Evolutionary conservation across 2,113 vertebrate species (phyloP).

Genomic region (Alectura lathami): DNA sequence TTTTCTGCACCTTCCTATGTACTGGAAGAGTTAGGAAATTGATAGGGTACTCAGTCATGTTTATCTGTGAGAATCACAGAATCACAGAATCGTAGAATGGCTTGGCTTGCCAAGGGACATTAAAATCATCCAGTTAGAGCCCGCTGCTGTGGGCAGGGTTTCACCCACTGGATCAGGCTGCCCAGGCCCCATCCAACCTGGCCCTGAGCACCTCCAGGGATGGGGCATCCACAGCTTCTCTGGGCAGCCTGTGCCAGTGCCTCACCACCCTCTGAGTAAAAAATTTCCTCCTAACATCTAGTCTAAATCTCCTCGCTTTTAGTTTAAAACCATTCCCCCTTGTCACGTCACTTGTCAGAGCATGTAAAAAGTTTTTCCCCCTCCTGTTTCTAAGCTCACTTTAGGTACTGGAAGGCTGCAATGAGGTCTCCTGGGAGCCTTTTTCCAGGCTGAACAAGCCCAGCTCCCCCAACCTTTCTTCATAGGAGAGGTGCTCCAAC

Average conservation of each 20-base stretch:
- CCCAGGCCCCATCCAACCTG: neutral
- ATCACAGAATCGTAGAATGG: neutral
- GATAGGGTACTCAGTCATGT: neutral
- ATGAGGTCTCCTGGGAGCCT: neutral
- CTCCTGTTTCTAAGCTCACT: neutral
- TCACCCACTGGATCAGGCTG: neutral
- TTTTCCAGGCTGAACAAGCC: neutral
- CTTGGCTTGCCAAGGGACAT: neutral
- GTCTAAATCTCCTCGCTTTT: neutral
- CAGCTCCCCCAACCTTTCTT: neutral
- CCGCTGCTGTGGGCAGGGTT: neutral
- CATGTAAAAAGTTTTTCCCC: neutral
- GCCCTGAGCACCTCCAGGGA: neutral
- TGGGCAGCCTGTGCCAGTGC: neutral
- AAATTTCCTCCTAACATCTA: neutral
- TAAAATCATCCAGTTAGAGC: neutral
- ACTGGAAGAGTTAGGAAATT: slow-evolving; percentile 8
- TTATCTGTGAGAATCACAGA: slow-evolving; percentile 5
- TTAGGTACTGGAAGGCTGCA: neutral
- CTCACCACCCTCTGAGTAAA: neutral
- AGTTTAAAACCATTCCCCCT: neutral
- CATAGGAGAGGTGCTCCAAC: neutral
- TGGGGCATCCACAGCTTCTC: neutral
- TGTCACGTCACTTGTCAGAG: neutral
- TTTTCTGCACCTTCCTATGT: neutral